Evolutionary conservation across 2,888 invertebrate species (phyloP).

Genomic region (Hyalella azteca): DNA sequence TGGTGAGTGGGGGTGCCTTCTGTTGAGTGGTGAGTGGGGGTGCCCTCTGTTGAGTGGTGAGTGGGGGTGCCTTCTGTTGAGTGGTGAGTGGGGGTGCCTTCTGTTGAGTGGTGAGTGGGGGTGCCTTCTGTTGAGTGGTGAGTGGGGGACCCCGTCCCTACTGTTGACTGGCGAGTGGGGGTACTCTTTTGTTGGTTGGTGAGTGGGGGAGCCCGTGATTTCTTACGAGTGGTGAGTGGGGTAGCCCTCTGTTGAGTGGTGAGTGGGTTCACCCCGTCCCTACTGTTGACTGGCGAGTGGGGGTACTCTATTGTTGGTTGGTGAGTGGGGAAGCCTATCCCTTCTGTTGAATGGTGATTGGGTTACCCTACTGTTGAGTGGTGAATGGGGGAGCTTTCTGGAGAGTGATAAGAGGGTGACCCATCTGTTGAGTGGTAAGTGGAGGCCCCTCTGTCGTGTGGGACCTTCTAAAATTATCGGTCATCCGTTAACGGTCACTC

Average conservation of each 20-base stretch:
- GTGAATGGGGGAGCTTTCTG: background rate
- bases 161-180: background rate
- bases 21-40: constrained; percentile 71
- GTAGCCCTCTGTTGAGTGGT: constrained; percentile 78
- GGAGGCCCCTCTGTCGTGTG: background rate
- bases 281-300: background rate
- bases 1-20: background rate
- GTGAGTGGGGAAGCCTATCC: no score
- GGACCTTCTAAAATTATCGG: no score
- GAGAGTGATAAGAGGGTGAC: background rate
- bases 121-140: constrained; percentile 64
- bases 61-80: background rate
- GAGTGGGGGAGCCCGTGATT: no score
- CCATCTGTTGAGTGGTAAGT: no score
- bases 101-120: background rate
- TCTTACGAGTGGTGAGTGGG: constrained; percentile 59
- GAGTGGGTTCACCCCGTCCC: constrained; percentile 6
- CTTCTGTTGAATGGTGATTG: background rate
- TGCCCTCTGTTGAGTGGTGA: constrained; percentile 79
- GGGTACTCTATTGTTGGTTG: background rate
- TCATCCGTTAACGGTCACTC: no score
- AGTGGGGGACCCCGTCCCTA: no score
- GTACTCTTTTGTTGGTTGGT: background rate
- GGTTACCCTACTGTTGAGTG: background rate
- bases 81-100: background rate